These are phyloP conservation scores for Pangasianodon hypophthalmus DNA, from an alignment of 2,113 vertebrate species.

Conservation along the genomic window DNA sequence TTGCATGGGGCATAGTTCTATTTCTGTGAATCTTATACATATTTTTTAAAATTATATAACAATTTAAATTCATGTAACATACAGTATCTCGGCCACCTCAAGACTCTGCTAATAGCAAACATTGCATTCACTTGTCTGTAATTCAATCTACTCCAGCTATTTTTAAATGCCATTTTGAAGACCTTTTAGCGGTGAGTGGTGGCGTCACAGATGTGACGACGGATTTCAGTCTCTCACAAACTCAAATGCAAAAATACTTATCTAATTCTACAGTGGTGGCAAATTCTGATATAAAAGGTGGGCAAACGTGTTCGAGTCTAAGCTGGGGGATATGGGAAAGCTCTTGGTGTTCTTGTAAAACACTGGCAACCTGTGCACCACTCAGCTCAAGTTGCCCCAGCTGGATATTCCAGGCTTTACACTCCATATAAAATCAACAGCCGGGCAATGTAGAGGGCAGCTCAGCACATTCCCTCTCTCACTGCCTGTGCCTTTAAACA, in stretches of 20 bases:
- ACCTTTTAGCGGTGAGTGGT: conserved; percentile 70
- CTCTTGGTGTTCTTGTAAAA: conserved; percentile 49
- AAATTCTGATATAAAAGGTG: conserved; percentile 28
- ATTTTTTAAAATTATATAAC: not conserved
- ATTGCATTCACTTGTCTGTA: conserved; percentile 72
- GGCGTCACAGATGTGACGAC: conserved; percentile 63
- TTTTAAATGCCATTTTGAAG: conserved; percentile 75
- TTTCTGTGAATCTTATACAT: not conserved
- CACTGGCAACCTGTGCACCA: conserved; percentile 50
- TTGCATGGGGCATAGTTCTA: not conserved
- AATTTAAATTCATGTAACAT: not conserved
- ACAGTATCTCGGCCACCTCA: conserved; percentile 52
- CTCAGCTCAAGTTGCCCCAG: conserved; percentile 58
- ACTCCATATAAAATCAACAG: conserved; percentile 70
- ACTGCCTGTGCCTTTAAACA: conserved; percentile 54
- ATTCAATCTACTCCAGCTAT: conserved; percentile 74
- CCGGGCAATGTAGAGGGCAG: conserved; percentile 49
- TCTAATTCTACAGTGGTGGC: conserved; percentile 40
- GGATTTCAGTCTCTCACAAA: conserved; percentile 1
- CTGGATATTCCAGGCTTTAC: conserved; percentile 62
- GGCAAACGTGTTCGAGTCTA: not conserved
- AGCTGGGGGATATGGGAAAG: not conserved
- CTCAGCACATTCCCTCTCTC: conserved; percentile 67
- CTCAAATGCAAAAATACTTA: conserved; percentile 19
- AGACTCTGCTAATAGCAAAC: conserved; percentile 66